Evolutionary conservation across 2,888 invertebrate species (phyloP).

Genomic region (Emmelina monodactyla): DNA sequence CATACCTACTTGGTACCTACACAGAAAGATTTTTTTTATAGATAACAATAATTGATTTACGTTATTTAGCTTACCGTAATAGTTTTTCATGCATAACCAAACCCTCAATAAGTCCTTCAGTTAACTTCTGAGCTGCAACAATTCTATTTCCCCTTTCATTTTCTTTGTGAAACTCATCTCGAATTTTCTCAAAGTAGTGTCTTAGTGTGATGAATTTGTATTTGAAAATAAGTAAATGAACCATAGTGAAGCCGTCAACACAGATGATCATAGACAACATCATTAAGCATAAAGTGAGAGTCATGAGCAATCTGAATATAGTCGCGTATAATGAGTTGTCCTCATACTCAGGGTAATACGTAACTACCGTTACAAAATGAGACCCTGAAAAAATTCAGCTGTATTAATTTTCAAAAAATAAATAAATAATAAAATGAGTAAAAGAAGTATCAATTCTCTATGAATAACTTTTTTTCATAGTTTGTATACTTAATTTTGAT

Average conservation of each 20-base stretch:
- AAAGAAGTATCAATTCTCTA: too few species aligned
- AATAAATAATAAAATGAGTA: too few species aligned
- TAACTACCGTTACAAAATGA: conserved; percentile 45
- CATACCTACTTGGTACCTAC: too few species aligned
- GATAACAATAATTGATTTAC: too few species aligned
- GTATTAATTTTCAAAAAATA: too few species aligned
- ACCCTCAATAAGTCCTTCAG: conserved; percentile 35
- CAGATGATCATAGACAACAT: conserved; percentile 42
- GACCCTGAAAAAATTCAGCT: conserved; percentile 28
- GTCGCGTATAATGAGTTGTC: conserved; percentile 31
- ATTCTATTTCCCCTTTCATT: conserved; percentile 20
- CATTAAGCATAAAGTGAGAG: conserved; percentile 29
- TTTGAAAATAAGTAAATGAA: conserved; percentile 42
- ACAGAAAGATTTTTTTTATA: too few species aligned
- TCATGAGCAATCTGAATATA: conserved; percentile 26
- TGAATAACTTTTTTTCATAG: too few species aligned
- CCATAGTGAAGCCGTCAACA: conserved; percentile 36
- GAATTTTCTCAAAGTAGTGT: conserved; percentile 37
- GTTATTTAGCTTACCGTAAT: too few species aligned
- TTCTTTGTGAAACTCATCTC: conserved; percentile 26
- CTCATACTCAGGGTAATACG: conserved; percentile 39
- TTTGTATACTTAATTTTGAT: too few species aligned
- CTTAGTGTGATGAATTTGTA: conserved; percentile 49
- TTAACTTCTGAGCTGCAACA: conserved; percentile 28
- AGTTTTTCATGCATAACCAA: conserved; percentile 44